Conservation (phyloP, 2,113 vertebrate genomes). For the Chloropsis cyanopogon region DNA sequence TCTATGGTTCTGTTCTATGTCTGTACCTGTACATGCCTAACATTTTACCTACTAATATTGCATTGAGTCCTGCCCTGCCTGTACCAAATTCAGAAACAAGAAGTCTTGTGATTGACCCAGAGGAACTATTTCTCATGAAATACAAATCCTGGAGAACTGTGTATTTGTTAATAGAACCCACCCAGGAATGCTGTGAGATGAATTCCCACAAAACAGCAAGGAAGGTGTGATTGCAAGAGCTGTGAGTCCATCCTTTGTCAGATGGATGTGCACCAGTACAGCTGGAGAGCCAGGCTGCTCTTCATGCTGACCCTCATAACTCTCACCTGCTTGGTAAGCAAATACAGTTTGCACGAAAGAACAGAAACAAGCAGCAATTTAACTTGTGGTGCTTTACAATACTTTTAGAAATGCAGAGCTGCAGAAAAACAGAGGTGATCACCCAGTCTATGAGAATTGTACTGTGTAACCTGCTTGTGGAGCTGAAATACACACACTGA, state of each 20-base stretch:
- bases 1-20: background rate
- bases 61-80: background rate
- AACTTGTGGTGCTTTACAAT: background rate
- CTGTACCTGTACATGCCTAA: background rate
- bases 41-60: background rate
- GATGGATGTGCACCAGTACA: background rate
- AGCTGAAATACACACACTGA: background rate
- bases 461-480: background rate
- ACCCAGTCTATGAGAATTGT: rapidly evolving
- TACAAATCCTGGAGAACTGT: background rate
- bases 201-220: background rate
- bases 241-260: background rate
- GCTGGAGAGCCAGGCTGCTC: background rate
- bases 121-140: background rate
- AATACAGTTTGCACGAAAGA: background rate
- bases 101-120: background rate
- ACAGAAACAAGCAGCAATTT: background rate
- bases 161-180: background rate
- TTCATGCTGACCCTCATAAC: rapidly evolving
- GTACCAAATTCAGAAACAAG: background rate
- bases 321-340: background rate
- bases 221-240: background rate
- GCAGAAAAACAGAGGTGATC: background rate
- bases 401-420: background rate
- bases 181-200: background rate